Evolutionary conservation across 1,140 invertebrate genomes (phyloP), one percentile per base, ranked within the genome.

Genomic region (Ostrea denselamellosa): DNA sequence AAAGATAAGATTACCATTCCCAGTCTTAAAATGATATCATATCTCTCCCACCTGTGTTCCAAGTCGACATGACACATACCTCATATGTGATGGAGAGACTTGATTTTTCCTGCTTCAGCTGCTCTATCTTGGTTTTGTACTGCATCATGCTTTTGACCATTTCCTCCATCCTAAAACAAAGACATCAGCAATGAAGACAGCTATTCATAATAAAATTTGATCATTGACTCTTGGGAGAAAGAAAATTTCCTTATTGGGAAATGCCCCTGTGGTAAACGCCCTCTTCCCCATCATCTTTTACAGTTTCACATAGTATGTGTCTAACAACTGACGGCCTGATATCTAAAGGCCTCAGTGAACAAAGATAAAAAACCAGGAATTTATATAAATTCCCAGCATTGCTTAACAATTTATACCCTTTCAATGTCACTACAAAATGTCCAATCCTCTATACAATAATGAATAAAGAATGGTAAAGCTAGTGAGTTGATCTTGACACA

Each of bases 41-140:
- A 28, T 77, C 22, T 14, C 25, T 77, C 68, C 3, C 68, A 77
- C 68, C 68, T 77, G 68, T 77, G 68, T 25, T 28, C 25, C 7
- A 77, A 34, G 25, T 34, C 65, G 12, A 71, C 65, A 77, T 22
- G 68, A 77, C 68, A 77, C 14, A 28, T 82, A 92, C 97, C 96
- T 97, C 97, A 94, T 97, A 97, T 81, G 97, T 97, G 88, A 96
- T 95, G 87, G 97, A 96, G 87, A 97, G 95, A 68, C 96, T 96
- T 88, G 96, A 95, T 93, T 97, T 97, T 94, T 97, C 97, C 93
- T 97, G 97, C 95, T 97, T 97, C 93, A 97, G 94, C 95, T 97
- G 97, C 92, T 97, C 97, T 89, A 96, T 96, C 91, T 96, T 96
- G 91, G 96, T 96, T 94, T 97, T 97, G 94, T 97, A 97, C 92